Conservation (phyloP, 2,888 invertebrate genomes). For the Salticus scenicus region DNA sequence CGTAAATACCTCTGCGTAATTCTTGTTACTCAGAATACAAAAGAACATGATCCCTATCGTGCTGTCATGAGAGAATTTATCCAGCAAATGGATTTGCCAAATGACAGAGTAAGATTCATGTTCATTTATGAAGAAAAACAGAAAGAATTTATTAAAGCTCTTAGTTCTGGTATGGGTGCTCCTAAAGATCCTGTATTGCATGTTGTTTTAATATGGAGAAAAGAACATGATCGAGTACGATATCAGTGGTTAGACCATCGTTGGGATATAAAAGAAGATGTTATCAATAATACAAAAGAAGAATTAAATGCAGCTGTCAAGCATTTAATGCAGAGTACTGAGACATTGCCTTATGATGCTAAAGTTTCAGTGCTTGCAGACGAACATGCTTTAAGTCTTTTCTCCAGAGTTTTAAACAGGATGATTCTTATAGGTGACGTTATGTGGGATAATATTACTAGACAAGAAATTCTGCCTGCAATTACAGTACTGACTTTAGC, state of each 20-base stretch:
- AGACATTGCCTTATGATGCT: constrained; percentile 86
- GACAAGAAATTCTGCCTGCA: constrained; percentile 86
- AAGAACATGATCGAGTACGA: constrained; percentile 88
- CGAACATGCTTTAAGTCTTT: constrained; percentile 85
- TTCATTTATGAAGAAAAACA: constrained; percentile 90
- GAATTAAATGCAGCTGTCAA: constrained; percentile 84
- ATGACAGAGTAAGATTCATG: constrained; percentile 80
- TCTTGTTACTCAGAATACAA: constrained; percentile 81
- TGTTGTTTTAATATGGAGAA: constrained; percentile 91
- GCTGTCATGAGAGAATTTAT: constrained; percentile 84
- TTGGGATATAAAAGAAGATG: constrained; percentile 77
- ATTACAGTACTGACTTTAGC: constrained; percentile 86
- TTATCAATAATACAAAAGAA: constrained; percentile 75
- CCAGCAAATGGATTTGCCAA: constrained; percentile 78
- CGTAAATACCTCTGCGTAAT: constrained; percentile 86
- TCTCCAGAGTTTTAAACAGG: constrained; percentile 82
- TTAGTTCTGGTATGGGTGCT: constrained; percentile 78
- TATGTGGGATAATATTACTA: constrained; percentile 83
- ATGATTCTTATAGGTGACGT: constrained; percentile 83
- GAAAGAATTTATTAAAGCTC: constrained; percentile 85
- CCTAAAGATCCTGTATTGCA: constrained; percentile 83
- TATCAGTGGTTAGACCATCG: constrained; percentile 91
- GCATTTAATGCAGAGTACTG: constrained; percentile 83
- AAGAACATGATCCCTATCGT: constrained; percentile 81
- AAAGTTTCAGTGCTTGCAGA: constrained; percentile 83